Base-by-base conservation (phyloP, 2,797 vertebrate genomes). In the Coregonus suidteri region DNA sequence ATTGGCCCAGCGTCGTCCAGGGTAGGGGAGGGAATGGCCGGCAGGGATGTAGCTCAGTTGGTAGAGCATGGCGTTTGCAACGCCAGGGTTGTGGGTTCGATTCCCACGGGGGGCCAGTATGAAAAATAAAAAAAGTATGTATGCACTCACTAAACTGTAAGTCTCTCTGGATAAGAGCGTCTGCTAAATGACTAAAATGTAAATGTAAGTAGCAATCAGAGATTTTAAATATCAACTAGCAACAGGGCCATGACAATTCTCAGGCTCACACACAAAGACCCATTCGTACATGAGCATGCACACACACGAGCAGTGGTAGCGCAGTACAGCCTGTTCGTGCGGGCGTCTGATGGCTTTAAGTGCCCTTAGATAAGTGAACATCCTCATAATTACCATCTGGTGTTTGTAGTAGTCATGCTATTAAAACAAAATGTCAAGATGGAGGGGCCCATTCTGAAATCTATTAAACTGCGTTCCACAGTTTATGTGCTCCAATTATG, bases 351-450 rank as follows among this genome's bases (percentile, higher is more conserved):
- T 69, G 53, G 35, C 41, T 75, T 65, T 53, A 78, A 78, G 70
- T 59, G 70, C 14, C 64, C 18, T 35, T 37, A 54, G 25, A 71
- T 66, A 31, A 54, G 47, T 66, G 59, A 72, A 71, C 35, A 72
- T 31, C 64, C 64, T 31, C 11, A 31, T 31, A 31, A 66, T 34
- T 66, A 37, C 74, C 59, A 35, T 31, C 59, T 80, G 64, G 30
- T 72, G 18, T 34, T 73, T 76, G 20, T 56, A 51, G 56, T 34
- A 73, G 51, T 56, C 34, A 73, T 54, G 52, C 72, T 52, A 76
- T 76, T 67, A 73, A 59, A 80, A 62, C 67, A 20, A 74, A 74
- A 74, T 34, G 67, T 69, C 66, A 62, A 31, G 70, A 73, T 75
- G 59, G 52, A 76, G 16, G 41, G 69, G 41, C 62, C 15, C 70